Conservation (phyloP, 2,888 invertebrate species). For the Ethmia dodecea region DNA sequence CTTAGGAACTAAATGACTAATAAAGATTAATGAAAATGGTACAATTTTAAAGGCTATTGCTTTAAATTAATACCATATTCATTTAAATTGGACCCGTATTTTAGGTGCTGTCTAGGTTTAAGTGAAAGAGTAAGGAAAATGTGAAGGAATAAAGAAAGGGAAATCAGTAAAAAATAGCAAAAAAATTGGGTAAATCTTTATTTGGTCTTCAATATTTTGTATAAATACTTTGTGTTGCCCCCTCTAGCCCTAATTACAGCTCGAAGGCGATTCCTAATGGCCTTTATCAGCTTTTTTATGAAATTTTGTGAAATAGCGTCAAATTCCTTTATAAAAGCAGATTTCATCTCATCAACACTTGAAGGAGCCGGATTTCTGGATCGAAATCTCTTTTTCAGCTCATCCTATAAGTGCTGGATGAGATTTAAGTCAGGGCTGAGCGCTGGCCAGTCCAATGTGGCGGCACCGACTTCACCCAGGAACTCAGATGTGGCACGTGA, state of each 20-base stretch:
- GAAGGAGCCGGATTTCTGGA: not conserved
- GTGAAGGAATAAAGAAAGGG: not conserved
- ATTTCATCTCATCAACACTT: not conserved
- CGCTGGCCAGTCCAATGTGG: slow-evolving; percentile 7
- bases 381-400: slow-evolving; percentile 8
- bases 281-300: not conserved
- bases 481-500: too few relatives aligned
- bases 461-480: too few relatives aligned
- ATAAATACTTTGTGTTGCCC: not conserved
- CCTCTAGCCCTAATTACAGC: slow-evolving; percentile 2
- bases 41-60: too few relatives aligned
- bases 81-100: too few relatives aligned
- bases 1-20: too few relatives aligned
- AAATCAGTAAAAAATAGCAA: not conserved
- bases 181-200: not conserved
- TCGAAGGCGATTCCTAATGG: not conserved
- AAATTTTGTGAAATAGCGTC: not conserved
- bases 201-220: not conserved
- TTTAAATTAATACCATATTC: too few relatives aligned
- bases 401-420: slow-evolving; percentile 9
- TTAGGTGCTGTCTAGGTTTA: too few relatives aligned
- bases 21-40: too few relatives aligned
- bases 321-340: not conserved
- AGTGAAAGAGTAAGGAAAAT: too few relatives aligned
- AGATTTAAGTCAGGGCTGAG: slow-evolving; percentile 10